Conservation (phyloP, 2,797 vertebrate species). For the Xiphophorus birchmanni region DNA sequence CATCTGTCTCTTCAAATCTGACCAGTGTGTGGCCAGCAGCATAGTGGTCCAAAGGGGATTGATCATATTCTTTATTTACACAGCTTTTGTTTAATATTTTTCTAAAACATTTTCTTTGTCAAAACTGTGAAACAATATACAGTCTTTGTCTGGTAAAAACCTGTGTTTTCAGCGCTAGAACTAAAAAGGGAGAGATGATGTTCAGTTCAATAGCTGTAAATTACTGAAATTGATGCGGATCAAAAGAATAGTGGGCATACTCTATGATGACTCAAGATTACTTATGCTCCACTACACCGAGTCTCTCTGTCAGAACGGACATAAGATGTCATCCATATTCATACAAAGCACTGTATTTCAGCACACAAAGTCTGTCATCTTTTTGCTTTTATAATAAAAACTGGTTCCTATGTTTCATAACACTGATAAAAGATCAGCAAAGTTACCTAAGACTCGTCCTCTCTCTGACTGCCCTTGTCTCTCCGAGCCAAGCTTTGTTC, state of each 20-base stretch:
- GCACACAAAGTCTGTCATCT: not conserved
- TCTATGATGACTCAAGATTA: conserved; percentile 1
- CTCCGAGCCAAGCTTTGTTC: conserved; percentile 2
- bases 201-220: not conserved
- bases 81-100: not conserved
- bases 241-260: not conserved
- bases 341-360: not conserved
- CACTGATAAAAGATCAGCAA: conserved; percentile 12
- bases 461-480: conserved; percentile 1
- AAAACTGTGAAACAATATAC: not conserved
- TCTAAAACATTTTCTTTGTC: not conserved
- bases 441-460: not conserved
- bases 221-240: not conserved
- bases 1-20: not conserved
- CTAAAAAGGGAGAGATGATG: not conserved
- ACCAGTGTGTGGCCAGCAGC: not conserved
- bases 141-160: not conserved
- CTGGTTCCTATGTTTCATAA: not conserved
- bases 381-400: not conserved
- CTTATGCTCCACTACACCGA: not conserved
- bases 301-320: not conserved
- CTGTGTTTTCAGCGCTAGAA: not conserved
- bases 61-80: not conserved
- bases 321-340: not conserved
- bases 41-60: not conserved